Percentiles rank a stretch among this genome's conserved stretches.
Evolutionary conservation across 2,797 vertebrate species (phyloP).

Genomic region (Heliangelus exortis): DNA sequence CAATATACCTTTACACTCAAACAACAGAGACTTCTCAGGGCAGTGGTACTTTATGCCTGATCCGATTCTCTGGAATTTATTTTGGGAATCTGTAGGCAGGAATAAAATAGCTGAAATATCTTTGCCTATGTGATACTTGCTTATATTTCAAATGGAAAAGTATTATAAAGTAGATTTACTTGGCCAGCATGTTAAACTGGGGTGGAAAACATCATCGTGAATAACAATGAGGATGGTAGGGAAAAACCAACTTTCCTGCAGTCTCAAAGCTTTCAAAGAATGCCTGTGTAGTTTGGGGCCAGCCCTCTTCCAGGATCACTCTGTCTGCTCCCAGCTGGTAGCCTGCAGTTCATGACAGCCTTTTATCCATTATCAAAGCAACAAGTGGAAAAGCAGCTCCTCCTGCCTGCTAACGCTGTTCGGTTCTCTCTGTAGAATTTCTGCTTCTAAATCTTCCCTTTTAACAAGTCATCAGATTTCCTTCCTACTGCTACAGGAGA

Average conservation of each 20-base stretch:
- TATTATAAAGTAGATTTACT: conserved; percentile 20
- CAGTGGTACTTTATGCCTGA: not conserved
- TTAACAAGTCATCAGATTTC: conserved; percentile 85
- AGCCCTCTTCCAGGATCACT: conserved; percentile 73
- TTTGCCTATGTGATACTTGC: not conserved
- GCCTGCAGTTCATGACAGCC: conserved; percentile 81
- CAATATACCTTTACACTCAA: not conserved
- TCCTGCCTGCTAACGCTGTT: conserved; percentile 72
- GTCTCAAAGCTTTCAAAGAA: conserved; percentile 40
- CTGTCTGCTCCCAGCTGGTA: conserved; percentile 80
- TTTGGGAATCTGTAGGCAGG: conserved; percentile 30
- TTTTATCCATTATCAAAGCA: conserved; percentile 90
- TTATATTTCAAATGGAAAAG: conserved; percentile 10
- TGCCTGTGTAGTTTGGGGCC: conserved; percentile 60
- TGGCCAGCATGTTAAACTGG: conserved; percentile 25
- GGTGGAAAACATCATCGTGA: not conserved
- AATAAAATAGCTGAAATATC: conserved; percentile 28
- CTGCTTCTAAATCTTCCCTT: conserved; percentile 85
- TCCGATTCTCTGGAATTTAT: conserved; percentile 12
- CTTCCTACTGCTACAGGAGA: conserved; percentile 78
- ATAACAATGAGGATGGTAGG: not conserved
- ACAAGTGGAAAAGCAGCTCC: conserved; percentile 91
- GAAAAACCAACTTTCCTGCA: not conserved
- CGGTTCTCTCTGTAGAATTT: conserved; percentile 76
- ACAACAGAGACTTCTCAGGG: not conserved